These are phyloP conservation scores for Jaculus jaculus DNA, from an alignment of 2,113 vertebrate species.

Conservation along the genomic window DNA sequence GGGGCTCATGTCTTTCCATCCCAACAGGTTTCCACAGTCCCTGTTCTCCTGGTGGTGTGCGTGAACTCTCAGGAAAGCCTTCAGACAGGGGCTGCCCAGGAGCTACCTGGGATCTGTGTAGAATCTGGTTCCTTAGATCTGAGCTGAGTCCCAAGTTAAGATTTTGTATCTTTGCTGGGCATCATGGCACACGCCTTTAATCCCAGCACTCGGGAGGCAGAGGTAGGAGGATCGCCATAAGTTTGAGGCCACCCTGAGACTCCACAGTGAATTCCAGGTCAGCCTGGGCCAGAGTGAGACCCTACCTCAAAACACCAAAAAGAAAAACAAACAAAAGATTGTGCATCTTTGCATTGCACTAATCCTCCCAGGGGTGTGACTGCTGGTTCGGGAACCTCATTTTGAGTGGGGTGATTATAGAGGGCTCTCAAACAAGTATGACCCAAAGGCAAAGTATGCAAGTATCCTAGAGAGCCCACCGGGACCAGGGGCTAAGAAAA, in stretches of 20 bases:
- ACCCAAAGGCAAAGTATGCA: rapidly evolving
- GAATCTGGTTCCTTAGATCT: not conserved
- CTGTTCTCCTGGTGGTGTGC: not conserved
- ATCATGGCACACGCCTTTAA: no score
- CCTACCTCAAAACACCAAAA: no score
- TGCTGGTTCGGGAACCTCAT: not conserved
- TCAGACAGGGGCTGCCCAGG: no score
- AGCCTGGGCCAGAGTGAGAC: no score
- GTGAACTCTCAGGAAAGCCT: not conserved
- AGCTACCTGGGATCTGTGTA: not conserved
- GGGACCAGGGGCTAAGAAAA: rapidly evolving
- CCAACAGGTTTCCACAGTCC: not conserved
- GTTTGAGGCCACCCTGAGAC: no score
- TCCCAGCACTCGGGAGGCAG: no score
- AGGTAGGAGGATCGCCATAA: no score
- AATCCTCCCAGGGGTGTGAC: not conserved
- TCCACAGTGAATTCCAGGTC: no score
- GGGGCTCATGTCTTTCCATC: not conserved
- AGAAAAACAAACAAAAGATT: no score
- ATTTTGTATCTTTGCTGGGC: not conserved
- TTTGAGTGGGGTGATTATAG: not conserved
- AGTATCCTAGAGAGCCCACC: rapidly evolving
- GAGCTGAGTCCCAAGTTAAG: rapidly evolving
- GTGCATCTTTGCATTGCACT: not conserved
- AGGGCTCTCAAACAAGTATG: not conserved